Evolutionary conservation across 92 coral and sea anemone species (phyloP), one percentile per base, ranked within the genome.

Genomic region (Epizoanthus rinbou): DNA sequence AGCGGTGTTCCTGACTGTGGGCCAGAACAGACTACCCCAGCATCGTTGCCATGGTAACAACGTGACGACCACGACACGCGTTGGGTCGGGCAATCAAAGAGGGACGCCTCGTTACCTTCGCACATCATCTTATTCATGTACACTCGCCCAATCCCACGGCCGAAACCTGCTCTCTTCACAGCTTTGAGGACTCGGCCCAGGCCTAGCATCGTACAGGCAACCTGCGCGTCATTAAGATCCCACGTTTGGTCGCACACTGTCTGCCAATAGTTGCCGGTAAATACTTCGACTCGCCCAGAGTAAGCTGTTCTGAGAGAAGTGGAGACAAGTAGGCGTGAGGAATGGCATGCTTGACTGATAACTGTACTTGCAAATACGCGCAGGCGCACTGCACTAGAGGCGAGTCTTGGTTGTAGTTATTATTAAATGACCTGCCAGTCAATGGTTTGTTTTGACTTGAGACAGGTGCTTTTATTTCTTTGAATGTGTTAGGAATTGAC

Each of bases 161-260:
- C 98, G 75, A 85, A 91, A 1, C 57, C 80, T 16, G 92, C 91
- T 11, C 87, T 82, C 23, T 84, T 81, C 56, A 85, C 90, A 6
- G 93, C 91, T 50, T 69, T 79, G 24, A 91, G 53, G 4, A 95
- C 95, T 53, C 83, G 69, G 5, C 98, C 98, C 83, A 93, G 62
- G 33, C 95, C 95, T 10, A 93, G 78, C 88, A 88, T 88, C 6
- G 91, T 85, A 81, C 98, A 93, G 8, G 86, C 88, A 1, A 93
- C 98, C 66, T 89, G 63, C 6, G 98, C 98, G 75, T 93, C 98
- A 7, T 88, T 88, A 16, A 91, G 90, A 59, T 93, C 98, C 89
- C 90, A 93, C 1, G 91, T 80, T 24, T 78, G 87, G 65, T 93
- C 93, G 52, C 98, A 93, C 6, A 93, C 88, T 3, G 98, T 91